Evolutionary conservation across 2,888 invertebrate species (phyloP).

Genomic region (Disparrhopalites patrizii): DNA sequence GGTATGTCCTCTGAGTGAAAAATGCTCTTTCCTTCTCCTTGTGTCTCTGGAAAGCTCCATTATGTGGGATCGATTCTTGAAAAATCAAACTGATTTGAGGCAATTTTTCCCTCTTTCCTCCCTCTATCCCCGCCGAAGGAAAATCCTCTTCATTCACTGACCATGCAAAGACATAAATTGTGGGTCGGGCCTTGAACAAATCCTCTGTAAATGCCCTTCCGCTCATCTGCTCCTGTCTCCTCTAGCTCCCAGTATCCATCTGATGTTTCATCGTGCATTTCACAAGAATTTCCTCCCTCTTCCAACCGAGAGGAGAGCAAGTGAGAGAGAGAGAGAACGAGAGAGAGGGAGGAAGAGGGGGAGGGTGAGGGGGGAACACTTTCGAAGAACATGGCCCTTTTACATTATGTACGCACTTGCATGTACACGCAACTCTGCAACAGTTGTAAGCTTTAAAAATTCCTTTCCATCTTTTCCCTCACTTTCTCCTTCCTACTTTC

Average conservation of each 20-base stretch:
- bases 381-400: too few species aligned
- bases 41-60: too few species aligned
- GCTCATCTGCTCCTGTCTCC: slow-evolving; percentile 14
- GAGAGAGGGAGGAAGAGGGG: neutral
- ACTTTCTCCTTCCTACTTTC: neutral
- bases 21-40: neutral
- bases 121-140: neutral
- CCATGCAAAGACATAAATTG: slow-evolving; percentile 25
- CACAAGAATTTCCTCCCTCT: too few species aligned
- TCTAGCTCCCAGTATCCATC: too few species aligned
- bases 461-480: too few species aligned
- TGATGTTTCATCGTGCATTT: too few species aligned
- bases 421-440: too few species aligned
- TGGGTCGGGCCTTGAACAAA: slow-evolving; percentile 16
- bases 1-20: slow-evolving; percentile 7
- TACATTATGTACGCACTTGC: too few species aligned
- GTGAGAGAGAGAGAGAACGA: neutral
- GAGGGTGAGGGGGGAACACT: too few species aligned
- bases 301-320: neutral
- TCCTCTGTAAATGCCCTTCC: slow-evolving; percentile 12
- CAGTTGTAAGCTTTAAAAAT: too few species aligned
- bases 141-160: slow-evolving; percentile 25
- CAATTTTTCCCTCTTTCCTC: slow-evolving; percentile 6
- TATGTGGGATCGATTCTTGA: slow-evolving; percentile 22
- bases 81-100: slow-evolving; percentile 27